Evolutionary conservation across 2,113 vertebrate species (phyloP).

Genomic region (Plecotus auritus): DNA sequence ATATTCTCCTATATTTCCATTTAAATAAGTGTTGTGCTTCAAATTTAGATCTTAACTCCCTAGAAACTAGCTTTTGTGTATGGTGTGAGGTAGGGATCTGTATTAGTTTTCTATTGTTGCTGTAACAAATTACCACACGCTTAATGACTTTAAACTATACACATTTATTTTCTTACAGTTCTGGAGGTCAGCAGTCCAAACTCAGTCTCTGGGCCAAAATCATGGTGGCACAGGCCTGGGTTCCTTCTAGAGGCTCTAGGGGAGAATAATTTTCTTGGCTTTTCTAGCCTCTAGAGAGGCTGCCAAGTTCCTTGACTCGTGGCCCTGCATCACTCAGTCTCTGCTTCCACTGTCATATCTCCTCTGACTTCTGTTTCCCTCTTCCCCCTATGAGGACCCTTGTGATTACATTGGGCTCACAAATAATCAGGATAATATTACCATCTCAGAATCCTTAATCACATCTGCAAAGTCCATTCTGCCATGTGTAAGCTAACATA

Average conservation of each 20-base stretch:
- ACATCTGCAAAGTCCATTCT: background rate
- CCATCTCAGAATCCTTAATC: background rate
- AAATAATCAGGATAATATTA: background rate
- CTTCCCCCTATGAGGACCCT: background rate
- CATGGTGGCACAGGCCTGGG: background rate
- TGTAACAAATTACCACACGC: background rate
- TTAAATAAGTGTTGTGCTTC: background rate
- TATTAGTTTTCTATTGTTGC: background rate
- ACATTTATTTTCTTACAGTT: constrained; percentile 8
- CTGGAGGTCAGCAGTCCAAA: background rate
- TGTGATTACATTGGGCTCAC: background rate
- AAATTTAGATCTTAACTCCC: background rate
- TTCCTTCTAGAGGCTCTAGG: background rate
- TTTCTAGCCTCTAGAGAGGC: background rate
- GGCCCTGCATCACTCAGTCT: background rate
- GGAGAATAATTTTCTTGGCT: background rate
- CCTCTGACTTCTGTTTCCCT: background rate
- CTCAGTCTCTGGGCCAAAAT: background rate
- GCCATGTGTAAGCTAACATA: background rate
- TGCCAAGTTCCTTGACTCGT: background rate
- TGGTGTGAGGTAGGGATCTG: background rate
- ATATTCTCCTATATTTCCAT: background rate
- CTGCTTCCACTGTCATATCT: background rate
- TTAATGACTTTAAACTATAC: background rate
- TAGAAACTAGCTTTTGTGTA: background rate